phyloP scores from a whole-genome alignment of 1,140 invertebrate genomes.

The Hypothenemus hampei region DNA sequence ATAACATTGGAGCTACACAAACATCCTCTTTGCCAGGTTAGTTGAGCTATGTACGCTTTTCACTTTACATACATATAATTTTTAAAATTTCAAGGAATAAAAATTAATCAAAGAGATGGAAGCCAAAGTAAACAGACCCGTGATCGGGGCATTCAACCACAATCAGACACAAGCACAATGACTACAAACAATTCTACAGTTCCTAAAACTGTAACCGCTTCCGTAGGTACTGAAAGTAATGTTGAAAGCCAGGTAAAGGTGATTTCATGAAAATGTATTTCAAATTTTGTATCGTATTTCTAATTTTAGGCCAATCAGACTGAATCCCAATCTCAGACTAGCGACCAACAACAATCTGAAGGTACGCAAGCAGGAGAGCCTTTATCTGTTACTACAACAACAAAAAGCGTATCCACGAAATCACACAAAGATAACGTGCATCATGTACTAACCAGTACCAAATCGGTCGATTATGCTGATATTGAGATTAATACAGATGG shows the following conservation, averaged over 20 bases:
- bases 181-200: conserved; percentile 52
- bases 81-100: conserved; percentile 30
- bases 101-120: conserved; percentile 40
- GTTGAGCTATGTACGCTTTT: not conserved
- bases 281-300: not conserved
- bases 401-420: conserved; percentile 54
- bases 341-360: conserved; percentile 58
- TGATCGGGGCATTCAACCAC: conserved; percentile 51
- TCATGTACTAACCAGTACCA: conserved; percentile 54
- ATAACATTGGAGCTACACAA: conserved; percentile 68
- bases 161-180: conserved; percentile 60
- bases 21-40: conserved; percentile 53
- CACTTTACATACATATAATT: not conserved
- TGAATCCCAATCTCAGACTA: conserved; percentile 46
- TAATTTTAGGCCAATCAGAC: conserved; percentile 36
- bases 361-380: conserved; percentile 75
- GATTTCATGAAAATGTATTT: not conserved
- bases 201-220: conserved; percentile 57
- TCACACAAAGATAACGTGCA: conserved; percentile 57
- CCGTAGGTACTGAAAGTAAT: conserved; percentile 56
- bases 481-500: conserved; percentile 60
- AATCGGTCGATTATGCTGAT: conserved; percentile 72
- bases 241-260: conserved; percentile 38
- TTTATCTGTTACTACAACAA: conserved; percentile 52
- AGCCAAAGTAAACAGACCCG: conserved; percentile 43